phyloP scores from a whole-genome alignment of 1,140 invertebrate genomes.

The Adelges cooleyi region DNA sequence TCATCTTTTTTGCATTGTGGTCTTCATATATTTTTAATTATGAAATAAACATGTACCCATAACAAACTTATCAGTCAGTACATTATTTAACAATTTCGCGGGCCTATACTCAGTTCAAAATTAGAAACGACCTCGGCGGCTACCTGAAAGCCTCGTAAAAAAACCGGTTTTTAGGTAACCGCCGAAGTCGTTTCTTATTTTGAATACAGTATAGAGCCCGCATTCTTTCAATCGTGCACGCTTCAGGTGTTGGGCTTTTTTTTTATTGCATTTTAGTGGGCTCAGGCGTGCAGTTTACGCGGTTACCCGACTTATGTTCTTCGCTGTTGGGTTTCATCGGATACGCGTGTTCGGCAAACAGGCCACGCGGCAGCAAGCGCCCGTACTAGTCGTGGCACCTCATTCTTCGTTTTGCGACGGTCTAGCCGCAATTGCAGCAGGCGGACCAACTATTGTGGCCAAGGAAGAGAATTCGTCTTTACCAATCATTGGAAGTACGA shows the following conservation, averaged over 20 bases:
- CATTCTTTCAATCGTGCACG: not conserved
- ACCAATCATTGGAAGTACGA: constrained; percentile 79
- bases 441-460: constrained; percentile 75
- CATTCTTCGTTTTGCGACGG: constrained; percentile 87
- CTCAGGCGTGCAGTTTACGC: constrained; percentile 38
- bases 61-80: too few relatives aligned
- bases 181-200: too few relatives aligned
- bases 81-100: too few relatives aligned
- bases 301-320: constrained; percentile 62
- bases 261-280: not conserved
- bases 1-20: too few relatives aligned
- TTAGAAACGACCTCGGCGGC: too few relatives aligned
- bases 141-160: too few relatives aligned
- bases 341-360: constrained; percentile 54
- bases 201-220: not conserved
- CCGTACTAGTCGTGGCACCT: constrained; percentile 74
- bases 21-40: too few relatives aligned
- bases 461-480: constrained; percentile 66
- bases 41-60: too few relatives aligned
- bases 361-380: constrained; percentile 57
- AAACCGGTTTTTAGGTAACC: too few relatives aligned
- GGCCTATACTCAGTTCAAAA: too few relatives aligned
- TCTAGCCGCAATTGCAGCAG: constrained; percentile 64
- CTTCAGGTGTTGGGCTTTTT: not conserved
- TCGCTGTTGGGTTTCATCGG: constrained; percentile 66